phyloP scores from a whole-genome alignment of 2,113 vertebrate species.

The Thunnus maccoyii region DNA sequence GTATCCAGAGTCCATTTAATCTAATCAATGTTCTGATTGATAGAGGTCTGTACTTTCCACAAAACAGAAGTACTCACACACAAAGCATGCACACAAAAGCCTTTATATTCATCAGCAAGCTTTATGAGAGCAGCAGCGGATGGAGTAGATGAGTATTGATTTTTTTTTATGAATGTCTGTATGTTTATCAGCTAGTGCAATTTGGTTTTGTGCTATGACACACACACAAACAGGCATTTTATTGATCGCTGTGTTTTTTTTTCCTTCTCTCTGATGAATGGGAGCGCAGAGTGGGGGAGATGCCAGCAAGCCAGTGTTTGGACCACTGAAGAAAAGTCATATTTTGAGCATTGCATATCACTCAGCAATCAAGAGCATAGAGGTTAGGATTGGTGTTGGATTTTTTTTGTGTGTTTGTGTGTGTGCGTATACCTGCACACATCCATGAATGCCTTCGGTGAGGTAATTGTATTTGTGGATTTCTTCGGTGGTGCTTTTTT shows the following conservation, averaged over 20 bases:
- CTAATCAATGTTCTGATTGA: conserved; percentile 40
- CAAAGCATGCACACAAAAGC: conserved; percentile 4
- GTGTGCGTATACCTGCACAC: background rate
- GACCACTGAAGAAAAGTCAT: background rate
- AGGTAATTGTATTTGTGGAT: background rate
- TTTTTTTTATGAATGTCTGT: conserved; percentile 47
- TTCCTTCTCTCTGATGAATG: conserved; percentile 32
- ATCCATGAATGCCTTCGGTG: background rate
- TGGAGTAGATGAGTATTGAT: conserved; percentile 65
- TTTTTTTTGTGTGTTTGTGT: background rate
- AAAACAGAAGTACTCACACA: conserved; percentile 2
- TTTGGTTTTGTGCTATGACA: conserved; percentile 30
- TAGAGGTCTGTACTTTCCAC: conserved; percentile 1
- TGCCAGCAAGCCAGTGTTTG: conserved; percentile 14
- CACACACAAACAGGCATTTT: conserved; percentile 23
- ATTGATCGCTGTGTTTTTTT: conserved; percentile 43
- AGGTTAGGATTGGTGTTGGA: background rate
- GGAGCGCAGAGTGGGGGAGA: conserved; percentile 20
- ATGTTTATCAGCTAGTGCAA: conserved; percentile 58
- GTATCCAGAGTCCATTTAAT: conserved; percentile 20
- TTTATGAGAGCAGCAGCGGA: conserved; percentile 42
- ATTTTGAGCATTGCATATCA: conserved; percentile 6
- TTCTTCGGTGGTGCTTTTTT: conserved; percentile 19
- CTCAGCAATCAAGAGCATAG: conserved; percentile 3
- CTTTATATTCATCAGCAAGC: conserved; percentile 20